Conservation (phyloP, 2,797 vertebrate species). For the Antennarius maculatus region DNA sequence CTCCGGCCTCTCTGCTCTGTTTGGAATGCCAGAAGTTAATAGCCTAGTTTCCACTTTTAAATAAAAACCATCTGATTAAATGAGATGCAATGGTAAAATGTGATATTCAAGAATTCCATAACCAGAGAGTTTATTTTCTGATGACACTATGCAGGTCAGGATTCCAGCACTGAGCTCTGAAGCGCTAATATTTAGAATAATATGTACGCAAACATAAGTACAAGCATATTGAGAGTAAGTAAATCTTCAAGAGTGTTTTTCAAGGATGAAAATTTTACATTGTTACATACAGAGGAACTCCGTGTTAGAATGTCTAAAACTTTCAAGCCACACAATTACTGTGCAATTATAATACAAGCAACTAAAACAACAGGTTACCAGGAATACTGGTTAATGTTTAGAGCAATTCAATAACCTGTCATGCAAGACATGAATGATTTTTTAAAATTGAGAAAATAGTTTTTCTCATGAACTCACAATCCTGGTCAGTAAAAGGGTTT, state of each 20-base stretch:
- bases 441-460: too few species aligned
- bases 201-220: constrained; percentile 47
- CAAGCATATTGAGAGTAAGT: constrained; percentile 36
- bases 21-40: neutral
- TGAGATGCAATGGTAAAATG: constrained; percentile 12
- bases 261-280: constrained; percentile 3
- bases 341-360: constrained; percentile 26
- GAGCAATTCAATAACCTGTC: too few species aligned
- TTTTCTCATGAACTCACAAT: too few species aligned
- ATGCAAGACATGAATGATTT: too few species aligned
- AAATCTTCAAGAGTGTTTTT: constrained; percentile 6
- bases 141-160: constrained; percentile 8
- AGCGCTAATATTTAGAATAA: constrained; percentile 17
- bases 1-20: neutral
- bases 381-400: too few species aligned
- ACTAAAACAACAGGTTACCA: neutral
- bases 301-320: constrained; percentile 15
- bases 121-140: constrained; percentile 5
- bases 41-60: constrained; percentile 6
- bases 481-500: too few species aligned
- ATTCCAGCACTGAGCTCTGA: constrained; percentile 38
- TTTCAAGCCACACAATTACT: neutral
- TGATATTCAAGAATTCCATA: constrained; percentile 11
- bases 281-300: constrained; percentile 10
- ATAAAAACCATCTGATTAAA: constrained; percentile 4